A percentile compares a stretch with the other conserved stretches of the same genome.
Evolutionary conservation across 2,797 vertebrate genomes (phyloP).

Genomic region (Psittacula echo): DNA sequence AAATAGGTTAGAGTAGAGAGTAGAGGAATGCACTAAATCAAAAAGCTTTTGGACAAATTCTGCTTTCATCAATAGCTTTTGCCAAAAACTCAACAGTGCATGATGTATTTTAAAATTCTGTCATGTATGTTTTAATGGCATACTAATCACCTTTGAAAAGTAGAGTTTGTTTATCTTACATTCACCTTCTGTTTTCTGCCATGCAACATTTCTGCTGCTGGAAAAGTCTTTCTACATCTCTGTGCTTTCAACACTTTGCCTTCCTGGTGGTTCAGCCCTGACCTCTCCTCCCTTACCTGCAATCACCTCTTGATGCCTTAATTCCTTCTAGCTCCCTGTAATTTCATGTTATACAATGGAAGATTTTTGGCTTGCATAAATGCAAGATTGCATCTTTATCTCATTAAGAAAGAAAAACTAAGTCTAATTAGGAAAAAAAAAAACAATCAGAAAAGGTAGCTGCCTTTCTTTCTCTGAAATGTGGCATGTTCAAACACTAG

Average conservation of each 20-base stretch:
- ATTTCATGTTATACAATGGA: neutral
- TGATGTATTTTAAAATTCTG: neutral
- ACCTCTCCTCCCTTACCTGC: neutral
- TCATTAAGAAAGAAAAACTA: constrained; percentile 15
- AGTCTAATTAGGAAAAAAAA: neutral
- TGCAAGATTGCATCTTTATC: constrained; percentile 6
- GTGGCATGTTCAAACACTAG: neutral
- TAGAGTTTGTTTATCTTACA: neutral
- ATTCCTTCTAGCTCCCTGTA: neutral
- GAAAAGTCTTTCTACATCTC: neutral
- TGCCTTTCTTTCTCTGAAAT: neutral
- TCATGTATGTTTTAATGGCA: neutral
- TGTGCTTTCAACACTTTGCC: neutral
- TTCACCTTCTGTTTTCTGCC: neutral
- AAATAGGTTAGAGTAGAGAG: neutral
- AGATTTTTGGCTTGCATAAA: constrained; percentile 11
- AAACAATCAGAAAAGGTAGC: neutral
- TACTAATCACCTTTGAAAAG: neutral
- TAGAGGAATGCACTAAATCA: neutral
- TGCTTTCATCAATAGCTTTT: neutral
- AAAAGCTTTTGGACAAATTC: neutral
- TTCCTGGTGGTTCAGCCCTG: neutral
- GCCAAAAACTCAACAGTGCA: neutral
- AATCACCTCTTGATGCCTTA: neutral
- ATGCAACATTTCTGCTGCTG: neutral